Base-by-base conservation (phyloP, 1,140 invertebrate genomes). In the Lutraria rhynchaena region DNA sequence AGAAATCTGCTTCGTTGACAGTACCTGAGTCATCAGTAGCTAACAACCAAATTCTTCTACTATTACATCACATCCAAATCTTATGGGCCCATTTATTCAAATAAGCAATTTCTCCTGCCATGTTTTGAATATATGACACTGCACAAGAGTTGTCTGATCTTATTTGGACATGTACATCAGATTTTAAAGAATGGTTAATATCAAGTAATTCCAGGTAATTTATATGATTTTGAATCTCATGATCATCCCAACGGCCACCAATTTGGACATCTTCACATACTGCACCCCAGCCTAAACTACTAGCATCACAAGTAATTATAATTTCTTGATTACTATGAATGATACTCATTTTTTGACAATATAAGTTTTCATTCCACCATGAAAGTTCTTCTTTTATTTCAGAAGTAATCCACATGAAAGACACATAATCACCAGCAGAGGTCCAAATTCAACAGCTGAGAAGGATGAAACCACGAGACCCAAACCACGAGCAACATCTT, bases 391-490 rank as follows among this genome's bases (percentile, higher is more conserved):
- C 4, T 53, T 65, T 82, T 19, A 61, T 57, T 15, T 24, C 13
- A 29, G 55, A 13, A 19, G 51, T 53, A 9, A 82, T 24, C 53
- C 1, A 19, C 76, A 83, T 80, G 19, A 19, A 0, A 41, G 37
- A 35, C 27, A 69, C 37, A 82, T 55, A 82, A 58, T 82, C 37
- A 24, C 78, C 83, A n/a, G n/a, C 29, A 75, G 61, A 22, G 57
- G 55, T 1, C 57, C 73, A 60, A 27, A 46, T 35, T 75, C 7
- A 19, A 75, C 58, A 27, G 73, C 73, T 31, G 57, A 75, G 19
- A 46, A 61, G 7, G 55, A 29, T 1, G n/a, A n/a, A n/a, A n/a
- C n/a, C n/a, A n/a, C n/a, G n/a, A n/a, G n/a, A n/a, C n/a, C n/a
- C n/a, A n/a, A 44, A 60, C 3, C 58, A 13, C 58, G 37, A 31